Evolutionary conservation across 2,888 invertebrate species (phyloP), one percentile per base, ranked within the genome.

Genomic region (Oasisia sp.): DNA sequence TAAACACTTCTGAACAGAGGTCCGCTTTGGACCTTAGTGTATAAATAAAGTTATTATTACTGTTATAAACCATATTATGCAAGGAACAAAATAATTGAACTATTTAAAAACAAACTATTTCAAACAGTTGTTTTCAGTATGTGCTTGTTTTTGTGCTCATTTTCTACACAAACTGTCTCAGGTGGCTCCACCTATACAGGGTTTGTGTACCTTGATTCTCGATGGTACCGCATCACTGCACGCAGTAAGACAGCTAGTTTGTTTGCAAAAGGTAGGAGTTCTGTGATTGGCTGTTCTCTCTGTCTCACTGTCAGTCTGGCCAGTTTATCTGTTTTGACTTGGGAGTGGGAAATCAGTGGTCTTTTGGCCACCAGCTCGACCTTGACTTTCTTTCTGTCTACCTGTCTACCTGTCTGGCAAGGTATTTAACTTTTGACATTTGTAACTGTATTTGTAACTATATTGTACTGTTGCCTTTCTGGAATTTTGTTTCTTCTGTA

Each of bases 171-270:
- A 38, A 38, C 38, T 74, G 74, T 27, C 27, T 74, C 19, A 27
- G 74, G 74, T 74, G 74, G 74, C 19, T 19, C 74, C 74, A 74
- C 74, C 74, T 74, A n/a, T 74, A 74, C 74, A 1, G 74, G 74
- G 74, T 74, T 74, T 74, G 74, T 74, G 74, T 74, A 74, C 74
- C 27, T 27, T 74, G 74, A 74, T 74, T 74, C 74, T 74, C 74
- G 74, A 19, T 74, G 74, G 74, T 74, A 27, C 74, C 74, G 74
- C n/a, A 27, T 74, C 27, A 74, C 74, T n/a, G 74, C 74, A 74
- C 74, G 74, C 74, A 74, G 27, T 19, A 74, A 74, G n/a, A 7
- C 74, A 27, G 74, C 74, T 74, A 74, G 74, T n/a, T 74, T 74
- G 74, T 74, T 74, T 27, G 74, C 74, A 74, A 74, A 74, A 74